phyloP scores from a whole-genome alignment of 23 tunicate genomes.

The Aplidium turbinatum region DNA sequence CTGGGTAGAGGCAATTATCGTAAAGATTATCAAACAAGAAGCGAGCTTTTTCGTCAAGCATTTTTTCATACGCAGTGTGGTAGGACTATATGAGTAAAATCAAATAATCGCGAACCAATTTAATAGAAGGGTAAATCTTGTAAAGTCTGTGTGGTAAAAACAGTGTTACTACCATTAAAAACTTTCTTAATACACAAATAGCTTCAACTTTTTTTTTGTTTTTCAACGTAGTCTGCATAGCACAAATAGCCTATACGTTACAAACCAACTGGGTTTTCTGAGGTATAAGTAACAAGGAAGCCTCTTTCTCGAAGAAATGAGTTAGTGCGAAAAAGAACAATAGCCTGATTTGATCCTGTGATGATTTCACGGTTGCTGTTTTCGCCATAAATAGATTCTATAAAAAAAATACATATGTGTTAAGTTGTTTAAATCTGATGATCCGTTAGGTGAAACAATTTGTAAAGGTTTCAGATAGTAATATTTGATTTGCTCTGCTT shows the following conservation, averaged over 20 bases:
- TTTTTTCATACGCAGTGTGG: too few species aligned
- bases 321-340: neutral
- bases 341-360: neutral
- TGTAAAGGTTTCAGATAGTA: too few species aligned
- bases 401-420: neutral
- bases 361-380: conserved; percentile 8
- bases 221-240: too few species aligned
- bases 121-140: neutral
- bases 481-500: too few species aligned
- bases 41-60: too few species aligned
- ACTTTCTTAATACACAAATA: too few species aligned
- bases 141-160: neutral
- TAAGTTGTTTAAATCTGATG: neutral
- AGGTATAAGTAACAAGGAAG: conserved; percentile 8
- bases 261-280: conserved; percentile 2
- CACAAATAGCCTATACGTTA: too few species aligned
- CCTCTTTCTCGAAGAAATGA: neutral
- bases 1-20: too few species aligned
- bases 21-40: too few species aligned
- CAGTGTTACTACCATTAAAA: too few species aligned
- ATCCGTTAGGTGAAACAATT: too few species aligned
- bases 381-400: conserved; percentile 17
- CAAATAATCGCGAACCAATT: neutral
- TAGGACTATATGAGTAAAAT: neutral
- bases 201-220: too few species aligned